Conservation (phyloP, 2,888 invertebrate species). For the Hedychridium roseum region DNA sequence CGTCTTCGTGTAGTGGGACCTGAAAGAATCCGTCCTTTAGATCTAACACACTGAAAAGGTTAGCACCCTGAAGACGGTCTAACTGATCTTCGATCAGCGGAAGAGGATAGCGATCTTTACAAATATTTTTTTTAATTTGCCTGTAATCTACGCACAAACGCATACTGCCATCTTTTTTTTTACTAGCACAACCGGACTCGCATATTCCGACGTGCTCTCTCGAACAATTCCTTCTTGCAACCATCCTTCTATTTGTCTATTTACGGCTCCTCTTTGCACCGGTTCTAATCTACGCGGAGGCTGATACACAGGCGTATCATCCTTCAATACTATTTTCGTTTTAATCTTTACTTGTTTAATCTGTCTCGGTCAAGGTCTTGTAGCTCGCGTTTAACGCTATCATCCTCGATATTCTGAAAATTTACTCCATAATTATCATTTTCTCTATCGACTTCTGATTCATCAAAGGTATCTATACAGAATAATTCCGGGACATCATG, state of each 20-base stretch:
- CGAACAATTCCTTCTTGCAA: conserved; percentile 42
- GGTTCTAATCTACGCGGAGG: conserved; percentile 33
- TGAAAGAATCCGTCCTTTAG: too few species aligned
- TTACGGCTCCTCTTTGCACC: conserved; percentile 33
- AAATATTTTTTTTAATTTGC: conserved; percentile 47
- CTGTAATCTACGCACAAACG: conserved; percentile 57
- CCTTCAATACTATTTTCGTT: conserved; percentile 41
- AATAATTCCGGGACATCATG: conserved; percentile 16
- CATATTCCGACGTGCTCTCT: conserved; percentile 43
- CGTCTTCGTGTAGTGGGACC: too few species aligned
- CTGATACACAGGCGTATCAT: conserved; percentile 41
- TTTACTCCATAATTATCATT: conserved; percentile 6
- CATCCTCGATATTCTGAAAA: not conserved
- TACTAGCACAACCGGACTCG: conserved; percentile 43
- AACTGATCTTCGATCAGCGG: conserved; percentile 28
- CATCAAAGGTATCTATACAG: conserved; percentile 6
- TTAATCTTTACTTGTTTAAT: conserved; percentile 22
- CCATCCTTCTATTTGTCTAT: conserved; percentile 45
- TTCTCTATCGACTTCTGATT: not conserved
- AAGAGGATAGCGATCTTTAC: conserved; percentile 33
- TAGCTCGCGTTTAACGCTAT: not conserved
- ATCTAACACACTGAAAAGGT: too few species aligned
- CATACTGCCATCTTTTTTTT: conserved; percentile 32
- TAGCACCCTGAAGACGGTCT: too few species aligned
- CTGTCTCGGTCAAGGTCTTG: conserved; percentile 1